Percentiles rank a stretch among this genome's conserved stretches.
Conservation (phyloP, 2,113 vertebrate species). For the Trogon surrucura region DNA sequence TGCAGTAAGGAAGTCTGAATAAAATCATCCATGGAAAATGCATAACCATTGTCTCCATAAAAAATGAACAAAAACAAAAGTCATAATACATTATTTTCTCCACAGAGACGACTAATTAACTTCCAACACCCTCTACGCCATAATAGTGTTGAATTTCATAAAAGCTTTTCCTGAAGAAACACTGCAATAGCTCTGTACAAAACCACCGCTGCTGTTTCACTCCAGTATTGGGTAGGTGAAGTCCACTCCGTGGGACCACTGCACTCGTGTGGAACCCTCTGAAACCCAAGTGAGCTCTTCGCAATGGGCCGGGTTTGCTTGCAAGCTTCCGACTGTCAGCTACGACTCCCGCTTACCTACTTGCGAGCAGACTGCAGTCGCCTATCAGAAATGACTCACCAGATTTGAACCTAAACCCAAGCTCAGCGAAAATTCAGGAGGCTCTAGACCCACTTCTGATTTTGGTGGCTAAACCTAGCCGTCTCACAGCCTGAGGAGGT, state of each 20-base stretch:
- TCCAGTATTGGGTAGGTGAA: neutral
- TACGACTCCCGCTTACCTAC: neutral
- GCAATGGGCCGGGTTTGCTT: neutral
- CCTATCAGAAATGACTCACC: slow-evolving; percentile 25
- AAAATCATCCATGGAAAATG: slow-evolving; percentile 22
- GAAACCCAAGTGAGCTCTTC: neutral
- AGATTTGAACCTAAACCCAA: neutral
- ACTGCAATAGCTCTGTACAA: neutral
- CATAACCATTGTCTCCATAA: neutral
- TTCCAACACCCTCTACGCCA: neutral
- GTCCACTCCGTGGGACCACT: neutral
- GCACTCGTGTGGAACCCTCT: neutral
- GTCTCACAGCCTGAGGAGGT: slow-evolving; percentile 16
- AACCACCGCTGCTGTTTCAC: neutral
- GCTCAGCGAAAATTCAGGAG: neutral
- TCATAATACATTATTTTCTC: neutral
- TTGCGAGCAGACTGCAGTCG: neutral
- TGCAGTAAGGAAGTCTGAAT: neutral
- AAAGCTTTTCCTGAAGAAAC: slow-evolving; percentile 25
- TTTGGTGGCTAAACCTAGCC: slow-evolving; percentile 3
- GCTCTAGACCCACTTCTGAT: neutral
- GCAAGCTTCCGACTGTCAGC: neutral
- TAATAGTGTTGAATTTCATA: neutral
- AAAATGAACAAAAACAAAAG: neutral
- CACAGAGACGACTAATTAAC: neutral